phyloP scores from a whole-genome alignment of 2,888 invertebrate species.

The Micoletzkya japonica region DNA sequence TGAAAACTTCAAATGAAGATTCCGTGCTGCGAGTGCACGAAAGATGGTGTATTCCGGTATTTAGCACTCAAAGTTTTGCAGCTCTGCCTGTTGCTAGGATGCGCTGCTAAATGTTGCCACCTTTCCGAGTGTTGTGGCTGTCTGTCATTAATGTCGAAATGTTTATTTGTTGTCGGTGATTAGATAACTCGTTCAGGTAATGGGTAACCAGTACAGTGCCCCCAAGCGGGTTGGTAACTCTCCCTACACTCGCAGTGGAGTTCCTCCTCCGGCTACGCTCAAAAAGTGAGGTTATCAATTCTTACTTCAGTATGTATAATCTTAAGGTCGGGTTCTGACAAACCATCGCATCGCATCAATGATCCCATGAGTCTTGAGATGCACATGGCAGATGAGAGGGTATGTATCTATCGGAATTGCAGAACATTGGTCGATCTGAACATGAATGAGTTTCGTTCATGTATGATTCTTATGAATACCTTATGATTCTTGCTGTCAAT shows the following conservation, averaged over 20 bases:
- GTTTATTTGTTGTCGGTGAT: neutral
- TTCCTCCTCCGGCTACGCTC: slow-evolving; percentile 54
- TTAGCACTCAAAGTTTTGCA: neutral
- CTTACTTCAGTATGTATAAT: neutral
- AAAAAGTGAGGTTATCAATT: slow-evolving; percentile 34
- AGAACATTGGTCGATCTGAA: too few relatives aligned
- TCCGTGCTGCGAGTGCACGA: too few relatives aligned
- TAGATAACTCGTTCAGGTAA: slow-evolving; percentile 32
- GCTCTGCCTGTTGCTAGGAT: neutral
- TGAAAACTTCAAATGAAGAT: too few relatives aligned
- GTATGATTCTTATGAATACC: too few relatives aligned
- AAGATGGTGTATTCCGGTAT: too few relatives aligned
- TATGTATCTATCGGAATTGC: neutral
- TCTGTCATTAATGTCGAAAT: too few relatives aligned
- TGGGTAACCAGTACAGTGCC: slow-evolving; percentile 61
- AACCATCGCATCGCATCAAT: slow-evolving; percentile 56
- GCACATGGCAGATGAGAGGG: slow-evolving; percentile 59
- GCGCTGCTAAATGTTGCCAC: neutral
- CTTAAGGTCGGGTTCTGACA: slow-evolving; percentile 41
- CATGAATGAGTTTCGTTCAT: too few relatives aligned
- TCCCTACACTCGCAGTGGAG: slow-evolving; percentile 60
- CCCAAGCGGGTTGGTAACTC: slow-evolving; percentile 56
- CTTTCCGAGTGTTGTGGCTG: too few relatives aligned
- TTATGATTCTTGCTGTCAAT: too few relatives aligned
- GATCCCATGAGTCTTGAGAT: slow-evolving; percentile 62